Evolutionary conservation across 2,888 invertebrate species (phyloP).

Genomic region (Hybos culiciformis): DNA sequence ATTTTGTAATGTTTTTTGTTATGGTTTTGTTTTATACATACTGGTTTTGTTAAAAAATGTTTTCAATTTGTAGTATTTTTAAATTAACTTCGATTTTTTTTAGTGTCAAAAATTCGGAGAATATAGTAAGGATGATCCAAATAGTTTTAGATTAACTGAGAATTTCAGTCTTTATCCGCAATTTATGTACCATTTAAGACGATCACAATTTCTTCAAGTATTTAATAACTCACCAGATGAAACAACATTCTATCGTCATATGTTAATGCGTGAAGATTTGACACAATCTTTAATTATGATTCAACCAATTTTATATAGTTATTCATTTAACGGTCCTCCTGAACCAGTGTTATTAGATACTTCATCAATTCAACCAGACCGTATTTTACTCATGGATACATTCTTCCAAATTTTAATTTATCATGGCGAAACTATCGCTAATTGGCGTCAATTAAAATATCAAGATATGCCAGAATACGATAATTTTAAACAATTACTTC

Average conservation of each 20-base stretch:
- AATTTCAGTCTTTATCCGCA: constrained; percentile 98
- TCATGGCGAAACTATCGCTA: constrained; percentile 97
- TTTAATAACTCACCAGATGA: constrained; percentile 99
- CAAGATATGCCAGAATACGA: constrained; percentile 96
- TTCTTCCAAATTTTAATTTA: constrained; percentile 99
- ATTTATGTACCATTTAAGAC: constrained; percentile 97
- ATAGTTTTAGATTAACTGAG: constrained; percentile 87
- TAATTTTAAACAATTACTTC: constrained; percentile 86
- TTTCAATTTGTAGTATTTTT: no score
- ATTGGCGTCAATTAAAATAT: constrained; percentile 91
- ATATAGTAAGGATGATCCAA: constrained; percentile 93
- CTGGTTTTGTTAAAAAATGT: background rate
- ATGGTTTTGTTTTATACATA: no score
- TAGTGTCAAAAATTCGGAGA: constrained; percentile 99
- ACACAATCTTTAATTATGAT: constrained; percentile 99
- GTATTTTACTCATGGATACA: constrained; percentile 97
- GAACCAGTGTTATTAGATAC: constrained; percentile 96
- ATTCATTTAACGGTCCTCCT: constrained; percentile 94
- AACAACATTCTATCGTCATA: constrained; percentile 96
- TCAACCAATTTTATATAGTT: constrained; percentile 96
- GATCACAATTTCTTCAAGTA: constrained; percentile 97
- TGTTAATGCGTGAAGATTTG: constrained; percentile 93
- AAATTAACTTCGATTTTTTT: no score
- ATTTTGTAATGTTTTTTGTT: no score
- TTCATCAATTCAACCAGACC: constrained; percentile 91